Conservation (phyloP, 2,113 vertebrate genomes). For the Gymnocephalus cernua region DNA sequence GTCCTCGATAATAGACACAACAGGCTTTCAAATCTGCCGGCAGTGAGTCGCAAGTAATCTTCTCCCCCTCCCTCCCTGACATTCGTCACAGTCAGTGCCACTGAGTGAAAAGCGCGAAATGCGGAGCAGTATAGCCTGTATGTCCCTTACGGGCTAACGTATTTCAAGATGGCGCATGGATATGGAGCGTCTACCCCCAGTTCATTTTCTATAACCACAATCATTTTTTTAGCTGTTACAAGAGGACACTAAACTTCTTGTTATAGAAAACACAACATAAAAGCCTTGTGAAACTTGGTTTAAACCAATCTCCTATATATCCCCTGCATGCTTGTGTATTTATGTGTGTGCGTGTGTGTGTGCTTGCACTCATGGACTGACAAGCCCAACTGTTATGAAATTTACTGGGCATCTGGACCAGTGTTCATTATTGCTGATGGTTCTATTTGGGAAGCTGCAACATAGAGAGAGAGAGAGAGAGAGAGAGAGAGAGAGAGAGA, state of each 20-base stretch:
- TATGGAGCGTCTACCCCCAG: too few species aligned
- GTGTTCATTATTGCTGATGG: conserved; percentile 69
- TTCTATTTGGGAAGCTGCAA: conserved; percentile 51
- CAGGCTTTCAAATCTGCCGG: too few species aligned
- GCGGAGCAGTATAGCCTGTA: too few species aligned
- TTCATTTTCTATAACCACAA: not conserved
- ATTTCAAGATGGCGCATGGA: too few species aligned
- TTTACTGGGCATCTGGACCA: conserved; percentile 74
- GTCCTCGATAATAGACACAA: too few species aligned
- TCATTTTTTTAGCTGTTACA: not conserved
- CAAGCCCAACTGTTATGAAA: conserved; percentile 66
- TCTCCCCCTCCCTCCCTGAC: too few species aligned
- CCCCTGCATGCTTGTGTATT: conserved; percentile 6
- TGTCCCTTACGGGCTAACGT: too few species aligned
- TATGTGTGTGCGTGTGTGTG: conserved; percentile 6
- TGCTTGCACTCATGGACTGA: conserved; percentile 39
- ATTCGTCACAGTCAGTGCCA: too few species aligned
- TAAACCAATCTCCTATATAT: not conserved
- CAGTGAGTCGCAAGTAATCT: too few species aligned
- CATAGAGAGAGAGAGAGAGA: conserved; percentile 12
- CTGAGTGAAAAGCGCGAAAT: too few species aligned
- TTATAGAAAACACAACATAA: not conserved
- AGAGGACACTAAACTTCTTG: not conserved
- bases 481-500: conserved; percentile 20
- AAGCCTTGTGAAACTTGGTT: not conserved